These are phyloP conservation scores for Oxystoma pomonae DNA, from an alignment of 2,888 invertebrate species.

Conservation along the genomic window DNA sequence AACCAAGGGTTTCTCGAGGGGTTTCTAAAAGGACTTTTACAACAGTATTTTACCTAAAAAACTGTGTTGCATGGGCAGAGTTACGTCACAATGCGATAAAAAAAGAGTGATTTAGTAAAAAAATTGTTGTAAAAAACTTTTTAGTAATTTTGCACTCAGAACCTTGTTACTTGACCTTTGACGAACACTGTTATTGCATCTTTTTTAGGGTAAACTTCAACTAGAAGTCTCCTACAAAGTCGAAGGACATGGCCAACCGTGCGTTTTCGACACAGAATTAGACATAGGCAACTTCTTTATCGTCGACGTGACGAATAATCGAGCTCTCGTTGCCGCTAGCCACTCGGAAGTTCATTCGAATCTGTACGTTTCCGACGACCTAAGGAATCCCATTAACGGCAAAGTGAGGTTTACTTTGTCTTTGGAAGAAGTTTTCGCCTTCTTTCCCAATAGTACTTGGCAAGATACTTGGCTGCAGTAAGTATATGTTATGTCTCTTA, in stretches of 20 bases:
- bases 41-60: no score
- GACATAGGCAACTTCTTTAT: conserved; percentile 69
- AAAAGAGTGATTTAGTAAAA: no score
- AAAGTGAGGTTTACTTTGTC: conserved; percentile 73
- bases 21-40: no score
- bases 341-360: conserved; percentile 70
- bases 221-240: conserved; percentile 75
- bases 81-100: no score
- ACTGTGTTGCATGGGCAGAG: no score
- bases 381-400: conserved; percentile 47
- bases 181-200: background rate
- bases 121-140: no score
- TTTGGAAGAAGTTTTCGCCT: conserved; percentile 75
- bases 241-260: conserved; percentile 60
- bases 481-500: no score
- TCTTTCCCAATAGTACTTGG: conserved; percentile 79
- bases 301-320: conserved; percentile 76
- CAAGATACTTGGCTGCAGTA: conserved; percentile 79
- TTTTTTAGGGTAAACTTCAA: conserved; percentile 43
- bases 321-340: conserved; percentile 77
- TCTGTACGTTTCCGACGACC: conserved; percentile 75
- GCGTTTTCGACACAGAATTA: conserved; percentile 70
- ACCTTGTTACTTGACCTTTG: background rate
- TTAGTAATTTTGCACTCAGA: no score
- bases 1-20: no score